Conservation (phyloP, 2,888 invertebrate genomes). For the Acrobasis suavella region DNA sequence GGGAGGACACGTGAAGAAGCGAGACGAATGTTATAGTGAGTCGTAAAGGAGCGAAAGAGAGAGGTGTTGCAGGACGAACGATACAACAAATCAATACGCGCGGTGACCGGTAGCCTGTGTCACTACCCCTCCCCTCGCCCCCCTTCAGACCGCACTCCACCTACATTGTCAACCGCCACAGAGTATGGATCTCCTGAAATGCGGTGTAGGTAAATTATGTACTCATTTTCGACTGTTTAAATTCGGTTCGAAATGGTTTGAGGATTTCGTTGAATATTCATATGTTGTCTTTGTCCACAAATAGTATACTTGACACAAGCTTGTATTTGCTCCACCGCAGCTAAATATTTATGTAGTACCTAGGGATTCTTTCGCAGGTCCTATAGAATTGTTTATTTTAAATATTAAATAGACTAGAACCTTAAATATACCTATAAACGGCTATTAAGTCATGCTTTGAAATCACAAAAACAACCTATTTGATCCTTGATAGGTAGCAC, state of each 20-base stretch:
- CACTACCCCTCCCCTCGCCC: conserved; percentile 62
- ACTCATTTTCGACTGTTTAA: neutral
- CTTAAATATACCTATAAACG: too few relatives aligned
- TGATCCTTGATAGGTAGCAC: too few relatives aligned
- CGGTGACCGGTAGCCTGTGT: conserved; percentile 84
- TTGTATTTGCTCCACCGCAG: too few relatives aligned
- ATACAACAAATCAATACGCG: conserved; percentile 84
- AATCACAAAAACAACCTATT: too few relatives aligned
- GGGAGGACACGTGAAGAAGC: conserved; percentile 63
- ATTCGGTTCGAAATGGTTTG: neutral
- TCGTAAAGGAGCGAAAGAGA: conserved; percentile 64
- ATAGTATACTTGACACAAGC: too few relatives aligned
- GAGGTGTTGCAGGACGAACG: conserved; percentile 79
- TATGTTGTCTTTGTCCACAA: too few relatives aligned
- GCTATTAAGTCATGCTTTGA: too few relatives aligned
- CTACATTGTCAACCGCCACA: conserved; percentile 78
- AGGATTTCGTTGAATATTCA: too few relatives aligned
- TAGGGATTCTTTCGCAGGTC: too few relatives aligned
- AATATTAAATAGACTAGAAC: too few relatives aligned
- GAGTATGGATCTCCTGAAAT: conserved; percentile 44
- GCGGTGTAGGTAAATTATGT: conserved; percentile 8
- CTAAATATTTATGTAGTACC: too few relatives aligned
- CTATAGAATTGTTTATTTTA: too few relatives aligned
- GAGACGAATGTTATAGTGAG: conserved; percentile 44
- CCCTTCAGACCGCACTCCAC: conserved; percentile 73